Conservation (phyloP, 2,797 vertebrate genomes). For the Chromobotia macracanthus region DNA sequence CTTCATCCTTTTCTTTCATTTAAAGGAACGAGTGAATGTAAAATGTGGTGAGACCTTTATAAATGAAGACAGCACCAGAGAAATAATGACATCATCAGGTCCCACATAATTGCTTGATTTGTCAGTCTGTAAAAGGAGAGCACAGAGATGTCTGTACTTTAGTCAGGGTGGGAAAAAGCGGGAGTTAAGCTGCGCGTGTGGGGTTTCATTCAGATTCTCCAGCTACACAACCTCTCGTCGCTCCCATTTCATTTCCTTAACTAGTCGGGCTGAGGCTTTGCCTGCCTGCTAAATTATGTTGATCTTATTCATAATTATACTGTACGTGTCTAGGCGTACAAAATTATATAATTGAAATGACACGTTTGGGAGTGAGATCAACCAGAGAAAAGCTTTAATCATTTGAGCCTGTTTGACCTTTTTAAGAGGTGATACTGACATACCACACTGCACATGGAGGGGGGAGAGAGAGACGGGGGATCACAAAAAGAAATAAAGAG, state of each 20-base stretch:
- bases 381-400: constrained; percentile 47
- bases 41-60: constrained; percentile 73
- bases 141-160: constrained; percentile 6
- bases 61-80: constrained; percentile 60
- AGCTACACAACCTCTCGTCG: background rate
- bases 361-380: constrained; percentile 49
- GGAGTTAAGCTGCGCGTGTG: background rate
- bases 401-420: constrained; percentile 52
- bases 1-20: constrained; percentile 72
- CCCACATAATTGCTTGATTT: constrained; percentile 76
- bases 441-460: constrained; percentile 3
- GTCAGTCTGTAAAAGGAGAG: constrained; percentile 61
- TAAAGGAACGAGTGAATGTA: constrained; percentile 65
- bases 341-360: constrained; percentile 55
- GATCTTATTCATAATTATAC: constrained; percentile 56
- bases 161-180: background rate
- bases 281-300: constrained; percentile 60
- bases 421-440: constrained; percentile 37
- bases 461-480: background rate
- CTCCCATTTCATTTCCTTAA: constrained; percentile 22
- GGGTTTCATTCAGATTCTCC: constrained; percentile 7
- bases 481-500: background rate
- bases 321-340: constrained; percentile 46
- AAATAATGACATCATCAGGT: constrained; percentile 81
- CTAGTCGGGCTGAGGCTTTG: constrained; percentile 52